Conservation (phyloP, 2,113 vertebrate species). For the Orthochromis indermauri region DNA sequence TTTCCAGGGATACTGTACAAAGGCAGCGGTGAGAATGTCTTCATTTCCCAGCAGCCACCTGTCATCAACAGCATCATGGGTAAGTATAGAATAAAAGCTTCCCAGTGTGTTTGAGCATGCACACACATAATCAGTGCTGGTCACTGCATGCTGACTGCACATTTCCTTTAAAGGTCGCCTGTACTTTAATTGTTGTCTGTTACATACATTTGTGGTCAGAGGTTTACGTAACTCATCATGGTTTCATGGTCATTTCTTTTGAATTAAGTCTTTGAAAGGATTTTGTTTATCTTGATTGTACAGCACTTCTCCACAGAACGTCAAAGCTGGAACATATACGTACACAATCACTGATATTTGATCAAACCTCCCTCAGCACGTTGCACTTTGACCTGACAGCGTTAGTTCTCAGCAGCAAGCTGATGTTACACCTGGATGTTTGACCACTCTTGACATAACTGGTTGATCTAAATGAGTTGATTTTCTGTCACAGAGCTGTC, state of each 20-base stretch:
- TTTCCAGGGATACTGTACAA: conserved; percentile 91
- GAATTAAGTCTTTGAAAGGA: background rate
- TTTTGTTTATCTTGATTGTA: background rate
- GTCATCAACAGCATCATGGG: conserved; percentile 97
- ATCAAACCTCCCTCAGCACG: background rate
- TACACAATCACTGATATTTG: background rate
- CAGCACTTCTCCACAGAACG: background rate
- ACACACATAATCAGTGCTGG: background rate
- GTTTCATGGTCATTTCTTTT: background rate
- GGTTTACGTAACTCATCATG: rapidly evolving
- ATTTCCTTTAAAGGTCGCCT: background rate
- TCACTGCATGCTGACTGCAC: background rate
- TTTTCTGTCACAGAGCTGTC: background rate
- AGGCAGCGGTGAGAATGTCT: conserved; percentile 94
- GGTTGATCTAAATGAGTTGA: background rate
- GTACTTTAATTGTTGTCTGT: background rate
- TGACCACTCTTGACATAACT: background rate
- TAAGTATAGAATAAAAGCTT: background rate
- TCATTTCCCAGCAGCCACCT: conserved; percentile 93
- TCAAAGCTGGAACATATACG: background rate
- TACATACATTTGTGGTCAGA: background rate
- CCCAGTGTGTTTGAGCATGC: background rate
- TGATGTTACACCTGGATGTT: background rate
- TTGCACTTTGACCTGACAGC: background rate
- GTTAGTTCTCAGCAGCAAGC: background rate